Evolutionary conservation across 2,113 vertebrate species (phyloP).

Genomic region (Plectropomus leopardus): DNA sequence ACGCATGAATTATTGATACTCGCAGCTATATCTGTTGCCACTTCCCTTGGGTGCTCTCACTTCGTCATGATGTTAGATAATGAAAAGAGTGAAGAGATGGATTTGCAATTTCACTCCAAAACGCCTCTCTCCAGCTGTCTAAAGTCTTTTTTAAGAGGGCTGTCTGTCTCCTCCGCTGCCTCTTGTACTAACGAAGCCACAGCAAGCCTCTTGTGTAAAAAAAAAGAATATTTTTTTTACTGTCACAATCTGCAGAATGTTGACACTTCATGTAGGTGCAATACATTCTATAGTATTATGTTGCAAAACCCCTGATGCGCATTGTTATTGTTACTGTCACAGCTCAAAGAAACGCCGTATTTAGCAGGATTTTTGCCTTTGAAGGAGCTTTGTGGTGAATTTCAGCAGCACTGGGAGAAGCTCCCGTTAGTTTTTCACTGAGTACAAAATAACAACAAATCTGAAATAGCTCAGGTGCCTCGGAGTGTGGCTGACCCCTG

Average conservation of each 20-base stretch:
- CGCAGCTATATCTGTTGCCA: slow-evolving; percentile 49
- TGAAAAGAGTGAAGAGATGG: slow-evolving; percentile 60
- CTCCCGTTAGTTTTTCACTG: slow-evolving; percentile 10
- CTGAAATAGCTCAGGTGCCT: slow-evolving; percentile 2
- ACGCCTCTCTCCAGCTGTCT: slow-evolving; percentile 41
- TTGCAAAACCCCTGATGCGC: slow-evolving; percentile 15
- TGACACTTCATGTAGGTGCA: slow-evolving; percentile 9
- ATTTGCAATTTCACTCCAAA: slow-evolving; percentile 54
- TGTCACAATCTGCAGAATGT: slow-evolving; percentile 28
- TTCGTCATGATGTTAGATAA: slow-evolving; percentile 62
- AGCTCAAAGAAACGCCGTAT: slow-evolving; percentile 2
- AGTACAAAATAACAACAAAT: slow-evolving; percentile 2
- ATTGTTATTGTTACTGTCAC: slow-evolving; percentile 24
- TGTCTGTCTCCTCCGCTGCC: slow-evolving; percentile 19
- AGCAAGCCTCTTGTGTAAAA: slow-evolving; percentile 42
- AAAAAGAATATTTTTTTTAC: slow-evolving; percentile 26
- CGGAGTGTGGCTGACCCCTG: neutral
- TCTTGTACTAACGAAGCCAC: slow-evolving; percentile 44
- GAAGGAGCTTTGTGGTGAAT: slow-evolving; percentile 12
- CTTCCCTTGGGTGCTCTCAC: slow-evolving; percentile 59
- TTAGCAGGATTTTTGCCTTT: slow-evolving; percentile 27
- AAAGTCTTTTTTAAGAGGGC: slow-evolving; percentile 12
- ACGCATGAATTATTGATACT: slow-evolving; percentile 74
- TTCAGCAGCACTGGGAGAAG: slow-evolving; percentile 12
- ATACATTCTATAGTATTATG: slow-evolving; percentile 1